phyloP scores from a whole-genome alignment of 1,140 invertebrate genomes.

The Lepeophtheirus salmonis region DNA sequence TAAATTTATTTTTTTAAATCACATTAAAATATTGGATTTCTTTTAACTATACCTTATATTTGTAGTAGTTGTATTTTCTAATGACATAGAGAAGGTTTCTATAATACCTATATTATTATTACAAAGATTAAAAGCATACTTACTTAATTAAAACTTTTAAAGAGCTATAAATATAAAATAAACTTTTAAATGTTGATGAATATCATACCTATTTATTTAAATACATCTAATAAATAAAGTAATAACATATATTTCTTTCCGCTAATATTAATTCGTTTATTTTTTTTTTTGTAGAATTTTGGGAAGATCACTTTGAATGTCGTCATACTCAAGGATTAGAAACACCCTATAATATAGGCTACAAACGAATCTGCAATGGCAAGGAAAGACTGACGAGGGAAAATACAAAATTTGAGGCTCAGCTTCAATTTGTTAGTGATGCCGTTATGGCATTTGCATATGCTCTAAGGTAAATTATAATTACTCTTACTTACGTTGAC shows the following conservation, averaged over 20 bases:
- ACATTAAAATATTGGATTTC: no score
- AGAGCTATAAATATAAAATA: no score
- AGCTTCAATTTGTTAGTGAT: conserved; percentile 78
- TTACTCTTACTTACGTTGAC: no score
- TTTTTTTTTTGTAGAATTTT: conserved; percentile 50
- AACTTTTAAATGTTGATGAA: not conserved
- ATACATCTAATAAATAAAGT: no score
- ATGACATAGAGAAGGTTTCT: no score
- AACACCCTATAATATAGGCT: conserved; percentile 61
- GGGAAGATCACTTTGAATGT: conserved; percentile 76
- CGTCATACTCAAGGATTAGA: conserved; percentile 49
- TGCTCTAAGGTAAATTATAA: conserved; percentile 46
- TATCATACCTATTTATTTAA: not conserved
- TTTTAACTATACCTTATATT: no score
- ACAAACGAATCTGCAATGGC: conserved; percentile 43
- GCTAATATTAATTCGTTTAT: not conserved
- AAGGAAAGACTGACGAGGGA: conserved; percentile 45
- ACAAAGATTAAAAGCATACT: no score
- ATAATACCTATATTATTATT: no score
- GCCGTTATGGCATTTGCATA: conserved; percentile 77
- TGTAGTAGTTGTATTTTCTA: no score
- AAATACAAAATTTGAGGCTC: conserved; percentile 64
- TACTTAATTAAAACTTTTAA: no score
- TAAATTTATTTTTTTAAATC: no score
- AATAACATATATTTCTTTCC: not conserved